Percentiles rank a stretch among this genome's conserved stretches.
Evolutionary conservation across 2,888 invertebrate species (phyloP).

Genomic region (Cordilura impudica): DNA sequence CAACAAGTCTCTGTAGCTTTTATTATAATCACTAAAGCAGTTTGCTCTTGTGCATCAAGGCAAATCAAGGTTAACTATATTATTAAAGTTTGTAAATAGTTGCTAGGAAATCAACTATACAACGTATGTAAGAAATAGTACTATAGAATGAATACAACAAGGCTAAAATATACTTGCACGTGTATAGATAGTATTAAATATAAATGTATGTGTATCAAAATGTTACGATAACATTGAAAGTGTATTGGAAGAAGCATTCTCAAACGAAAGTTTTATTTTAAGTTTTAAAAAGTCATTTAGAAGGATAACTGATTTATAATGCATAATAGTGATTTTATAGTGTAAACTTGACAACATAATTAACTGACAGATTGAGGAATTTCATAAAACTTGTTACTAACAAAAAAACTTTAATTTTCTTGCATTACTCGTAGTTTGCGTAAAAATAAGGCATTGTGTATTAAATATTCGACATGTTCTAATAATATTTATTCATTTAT

Average conservation of each 20-base stretch:
- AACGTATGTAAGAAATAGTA: background rate
- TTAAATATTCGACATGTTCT: too few relatives aligned
- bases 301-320: too few relatives aligned
- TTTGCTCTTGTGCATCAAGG: slow-evolving; percentile 8
- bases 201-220: background rate
- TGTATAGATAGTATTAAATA: background rate
- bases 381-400: too few relatives aligned
- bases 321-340: too few relatives aligned
- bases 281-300: too few relatives aligned
- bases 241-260: background rate
- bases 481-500: too few relatives aligned
- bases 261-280: background rate
- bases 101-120: slow-evolving; percentile 31
- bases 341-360: too few relatives aligned
- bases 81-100: slow-evolving; percentile 31
- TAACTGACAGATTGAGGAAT: too few relatives aligned
- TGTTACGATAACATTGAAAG: background rate
- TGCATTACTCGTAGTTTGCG: too few relatives aligned
- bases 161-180: background rate
- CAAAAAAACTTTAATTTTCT: too few relatives aligned
- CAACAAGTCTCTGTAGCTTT: slow-evolving; percentile 39
- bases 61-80: slow-evolving; percentile 47
- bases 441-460: too few relatives aligned
- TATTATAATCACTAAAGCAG: background rate
- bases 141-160: slow-evolving; percentile 19